phyloP scores from a whole-genome alignment of 2,888 invertebrate genomes.

The Pristionchus maxplancki region DNA sequence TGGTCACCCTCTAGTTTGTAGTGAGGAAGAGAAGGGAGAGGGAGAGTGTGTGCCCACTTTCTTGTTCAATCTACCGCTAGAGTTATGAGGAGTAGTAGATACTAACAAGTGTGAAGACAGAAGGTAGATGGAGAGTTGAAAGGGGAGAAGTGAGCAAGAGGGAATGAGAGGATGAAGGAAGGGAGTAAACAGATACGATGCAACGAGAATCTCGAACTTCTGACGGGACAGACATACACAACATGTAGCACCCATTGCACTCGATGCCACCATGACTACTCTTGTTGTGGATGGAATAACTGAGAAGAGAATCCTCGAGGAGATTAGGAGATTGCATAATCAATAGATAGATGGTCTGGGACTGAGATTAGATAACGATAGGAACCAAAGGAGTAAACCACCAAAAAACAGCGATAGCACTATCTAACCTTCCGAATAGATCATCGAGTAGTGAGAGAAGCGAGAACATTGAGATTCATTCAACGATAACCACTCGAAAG shows the following conservation, averaged over 20 bases:
- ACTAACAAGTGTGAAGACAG: not conserved
- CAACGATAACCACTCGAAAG: not conserved
- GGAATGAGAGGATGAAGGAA: not conserved
- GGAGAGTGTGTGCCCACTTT: not conserved
- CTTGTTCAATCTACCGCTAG: not conserved
- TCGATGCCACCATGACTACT: not conserved
- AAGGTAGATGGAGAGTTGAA: not conserved
- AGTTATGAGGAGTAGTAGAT: not conserved
- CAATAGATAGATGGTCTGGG: not conserved
- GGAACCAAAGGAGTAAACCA: not conserved
- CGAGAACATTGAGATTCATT: not conserved
- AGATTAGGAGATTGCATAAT: not conserved
- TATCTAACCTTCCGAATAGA: not conserved
- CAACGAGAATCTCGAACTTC: not conserved
- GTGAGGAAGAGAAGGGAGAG: not conserved
- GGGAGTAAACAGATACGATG: not conserved
- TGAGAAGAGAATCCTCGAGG: not conserved
- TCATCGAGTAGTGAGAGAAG: constrained; percentile 24
- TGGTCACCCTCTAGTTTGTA: constrained; percentile 34
- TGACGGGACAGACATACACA: not conserved
- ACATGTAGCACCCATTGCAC: not conserved
- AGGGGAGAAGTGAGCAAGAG: not conserved
- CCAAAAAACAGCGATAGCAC: not conserved
- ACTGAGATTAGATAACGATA: not conserved
- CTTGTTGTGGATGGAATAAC: not conserved